Base-by-base conservation (phyloP, 1,140 invertebrate genomes). In the Notospermus geniculatus region DNA sequence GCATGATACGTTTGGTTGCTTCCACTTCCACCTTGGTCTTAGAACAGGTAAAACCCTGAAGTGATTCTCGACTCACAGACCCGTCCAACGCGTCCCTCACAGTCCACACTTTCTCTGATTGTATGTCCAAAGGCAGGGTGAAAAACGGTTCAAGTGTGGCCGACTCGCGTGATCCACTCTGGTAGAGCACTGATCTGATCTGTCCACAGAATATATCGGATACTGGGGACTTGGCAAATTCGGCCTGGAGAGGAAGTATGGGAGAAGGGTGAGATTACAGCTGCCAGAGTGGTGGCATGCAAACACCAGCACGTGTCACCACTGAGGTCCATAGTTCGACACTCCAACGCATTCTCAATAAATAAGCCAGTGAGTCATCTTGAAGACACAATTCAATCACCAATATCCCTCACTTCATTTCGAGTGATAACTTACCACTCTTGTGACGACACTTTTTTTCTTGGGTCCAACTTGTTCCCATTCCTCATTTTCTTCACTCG, bases 181-280 rank as follows among this genome's bases (percentile, higher is more conserved):
- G 86, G 60, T 68, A 69, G 22, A 95, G 84, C 11, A 89, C 87
- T n/a, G 91, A 91, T 55, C 92, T 86, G 43, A 94, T 85, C 73
- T 92, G 89, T 19, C 95, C 94, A 57, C 91, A 87, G 82, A 97
- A 96, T 63, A 97, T 94, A 70, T 94, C 90, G 25, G 91, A 92
- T 2, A 97, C 84, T 0, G 93, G 93, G n/a, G 92, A 93, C 67
- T 87, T 87, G 55, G 84, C 88, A 76, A 93, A 89, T 68, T 89
- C 87, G 41, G 91, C 90, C 80, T 72, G 61, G 53, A 67, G 56
- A 57, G 52, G 58, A 36, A 62, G 58, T n/a, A 60, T 1, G 17
- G 23, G 19, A 46, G 19, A 59, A 0, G 22, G 28, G 46, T n/a
- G 22, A n/a, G n/a, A n/a, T n/a, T n/a, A n/a, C n/a, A n/a, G n/a